Evolutionary conservation across 2,113 vertebrate genomes (phyloP).

Genomic region (Psephotus haematonotus): DNA sequence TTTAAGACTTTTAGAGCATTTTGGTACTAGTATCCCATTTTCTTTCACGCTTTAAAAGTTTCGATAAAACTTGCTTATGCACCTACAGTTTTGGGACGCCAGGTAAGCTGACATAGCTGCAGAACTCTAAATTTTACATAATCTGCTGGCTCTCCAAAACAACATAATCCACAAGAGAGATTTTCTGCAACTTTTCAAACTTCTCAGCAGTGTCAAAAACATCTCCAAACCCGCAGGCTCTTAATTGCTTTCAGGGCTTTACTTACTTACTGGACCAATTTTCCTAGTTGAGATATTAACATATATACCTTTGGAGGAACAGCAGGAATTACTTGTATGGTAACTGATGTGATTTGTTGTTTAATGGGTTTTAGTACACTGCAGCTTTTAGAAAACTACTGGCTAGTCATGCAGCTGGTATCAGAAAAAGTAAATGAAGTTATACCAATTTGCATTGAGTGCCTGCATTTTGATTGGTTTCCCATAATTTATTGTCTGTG

Average conservation of each 20-base stretch:
- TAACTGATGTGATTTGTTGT: neutral
- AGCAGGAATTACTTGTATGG: neutral
- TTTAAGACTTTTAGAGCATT: neutral
- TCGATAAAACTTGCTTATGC: neutral
- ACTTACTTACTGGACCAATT: neutral
- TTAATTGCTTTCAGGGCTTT: neutral
- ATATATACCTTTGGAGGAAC: neutral
- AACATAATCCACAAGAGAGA: neutral
- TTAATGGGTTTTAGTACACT: neutral
- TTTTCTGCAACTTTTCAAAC: neutral
- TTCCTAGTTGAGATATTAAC: neutral
- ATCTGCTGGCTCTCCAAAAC: neutral
- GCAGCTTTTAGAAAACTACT: neutral
- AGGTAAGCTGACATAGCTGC: neutral
- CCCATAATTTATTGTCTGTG: neutral
- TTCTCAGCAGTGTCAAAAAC: neutral
- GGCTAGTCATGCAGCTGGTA: neutral
- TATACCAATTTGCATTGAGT: neutral
- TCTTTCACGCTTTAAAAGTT: neutral
- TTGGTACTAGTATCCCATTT: neutral
- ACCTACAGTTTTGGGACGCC: neutral
- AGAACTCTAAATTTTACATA: neutral
- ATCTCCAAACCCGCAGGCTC: neutral
- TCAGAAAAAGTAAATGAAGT: neutral
- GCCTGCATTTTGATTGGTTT: conserved; percentile 8